Conservation (phyloP, 2,888 invertebrate species). For the Drosophila mimetica region DNA sequence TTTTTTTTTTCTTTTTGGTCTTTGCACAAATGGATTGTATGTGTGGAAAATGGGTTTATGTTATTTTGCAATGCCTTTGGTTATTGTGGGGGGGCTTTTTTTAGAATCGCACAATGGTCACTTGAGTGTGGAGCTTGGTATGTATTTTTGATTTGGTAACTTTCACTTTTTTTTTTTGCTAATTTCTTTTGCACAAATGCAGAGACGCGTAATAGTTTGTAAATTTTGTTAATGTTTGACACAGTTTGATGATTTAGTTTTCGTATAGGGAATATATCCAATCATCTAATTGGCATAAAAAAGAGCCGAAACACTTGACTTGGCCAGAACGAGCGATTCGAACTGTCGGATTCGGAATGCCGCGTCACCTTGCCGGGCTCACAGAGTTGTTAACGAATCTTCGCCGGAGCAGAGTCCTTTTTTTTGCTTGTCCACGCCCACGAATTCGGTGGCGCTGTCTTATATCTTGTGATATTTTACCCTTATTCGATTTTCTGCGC, state of each 20-base stretch:
- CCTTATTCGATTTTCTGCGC: constrained; percentile 53
- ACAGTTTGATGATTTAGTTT: constrained; percentile 30
- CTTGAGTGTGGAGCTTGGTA: constrained; percentile 29
- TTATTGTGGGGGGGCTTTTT: constrained; percentile 40
- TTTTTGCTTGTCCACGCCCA: constrained; percentile 36
- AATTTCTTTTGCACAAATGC: constrained; percentile 20
- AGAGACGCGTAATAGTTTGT: constrained; percentile 47
- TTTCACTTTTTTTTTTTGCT: constrained; percentile 58
- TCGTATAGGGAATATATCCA: constrained; percentile 23
- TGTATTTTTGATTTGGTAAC: constrained; percentile 55
- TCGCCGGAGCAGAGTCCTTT: constrained; percentile 25
- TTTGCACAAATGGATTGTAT: constrained; percentile 67
- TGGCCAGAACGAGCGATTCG: constrained; percentile 29
- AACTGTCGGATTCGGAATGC: constrained; percentile 32
- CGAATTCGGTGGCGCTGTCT: constrained; percentile 9
- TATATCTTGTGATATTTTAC: neutral
- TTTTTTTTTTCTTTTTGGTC: constrained; percentile 50
- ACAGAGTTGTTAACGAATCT: constrained; percentile 1
- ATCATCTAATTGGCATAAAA: constrained; percentile 40
- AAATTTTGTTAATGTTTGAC: constrained; percentile 20
- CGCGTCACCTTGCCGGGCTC: constrained; percentile 34
- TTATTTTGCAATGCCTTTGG: constrained; percentile 41
- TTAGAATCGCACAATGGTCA: constrained; percentile 76
- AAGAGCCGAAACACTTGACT: constrained; percentile 40
- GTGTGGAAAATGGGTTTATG: constrained; percentile 43